Conservation (phyloP, 2,888 invertebrate species). For the Melanargia galathea region DNA sequence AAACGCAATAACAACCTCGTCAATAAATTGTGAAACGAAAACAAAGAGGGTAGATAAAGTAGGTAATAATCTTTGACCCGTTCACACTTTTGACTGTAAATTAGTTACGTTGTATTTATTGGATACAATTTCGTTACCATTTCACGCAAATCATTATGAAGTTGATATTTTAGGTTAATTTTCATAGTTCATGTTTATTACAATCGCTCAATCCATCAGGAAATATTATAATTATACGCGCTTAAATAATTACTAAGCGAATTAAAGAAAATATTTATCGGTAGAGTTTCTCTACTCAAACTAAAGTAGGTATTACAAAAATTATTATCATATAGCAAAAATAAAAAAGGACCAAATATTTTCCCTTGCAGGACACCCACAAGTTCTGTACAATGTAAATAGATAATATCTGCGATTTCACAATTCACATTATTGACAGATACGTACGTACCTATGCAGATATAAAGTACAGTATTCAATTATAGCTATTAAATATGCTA, state of each 20-base stretch:
- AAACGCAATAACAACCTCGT: not conserved
- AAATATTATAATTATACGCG: too few species aligned
- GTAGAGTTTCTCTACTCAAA: too few species aligned
- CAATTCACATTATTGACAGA: not conserved
- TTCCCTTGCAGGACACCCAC: not conserved
- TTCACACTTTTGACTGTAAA: conserved; percentile 17
- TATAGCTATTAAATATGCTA: not conserved
- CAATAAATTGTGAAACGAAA: not conserved
- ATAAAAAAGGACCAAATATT: not conserved
- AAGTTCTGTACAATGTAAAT: too few species aligned
- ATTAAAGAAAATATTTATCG: too few species aligned
- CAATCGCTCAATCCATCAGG: too few species aligned
- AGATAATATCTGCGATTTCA: not conserved
- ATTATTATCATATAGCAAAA: too few species aligned
- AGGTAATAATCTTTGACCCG: not conserved
- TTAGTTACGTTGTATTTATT: conserved; percentile 20
- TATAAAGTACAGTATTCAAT: not conserved
- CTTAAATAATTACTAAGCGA: too few species aligned
- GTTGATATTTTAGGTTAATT: not conserved
- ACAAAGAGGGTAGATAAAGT: not conserved
- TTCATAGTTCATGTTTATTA: too few species aligned
- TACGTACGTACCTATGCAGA: not conserved
- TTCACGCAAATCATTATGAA: conserved; percentile 7
- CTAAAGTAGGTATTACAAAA: too few species aligned
- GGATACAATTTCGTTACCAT: conserved; percentile 21